Percentiles rank a stretch among this genome's conserved stretches.
Evolutionary conservation across 2,888 invertebrate species (phyloP).

Genomic region (Creontiades dilutus): DNA sequence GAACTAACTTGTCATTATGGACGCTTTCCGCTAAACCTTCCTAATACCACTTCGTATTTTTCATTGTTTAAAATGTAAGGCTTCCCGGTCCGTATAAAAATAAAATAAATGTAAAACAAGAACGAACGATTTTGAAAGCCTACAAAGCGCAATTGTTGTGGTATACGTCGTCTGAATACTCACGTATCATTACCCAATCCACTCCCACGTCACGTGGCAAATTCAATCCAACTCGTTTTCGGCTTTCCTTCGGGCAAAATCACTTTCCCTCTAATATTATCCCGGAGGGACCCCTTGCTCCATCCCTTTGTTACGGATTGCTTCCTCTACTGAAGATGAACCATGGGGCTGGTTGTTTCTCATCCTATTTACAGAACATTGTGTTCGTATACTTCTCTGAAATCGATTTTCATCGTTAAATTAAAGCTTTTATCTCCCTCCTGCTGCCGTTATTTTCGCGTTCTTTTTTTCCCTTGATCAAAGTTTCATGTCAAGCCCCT

Average conservation of each 20-base stretch:
- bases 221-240: conserved; percentile 19
- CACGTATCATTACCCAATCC: conserved; percentile 36
- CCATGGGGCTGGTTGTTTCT: conserved; percentile 21
- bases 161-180: conserved; percentile 4
- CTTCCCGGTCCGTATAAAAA: too few species aligned
- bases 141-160: background rate
- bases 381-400: background rate
- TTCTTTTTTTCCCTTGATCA: background rate
- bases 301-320: conserved; percentile 28
- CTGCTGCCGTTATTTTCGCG: background rate
- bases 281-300: conserved; percentile 5
- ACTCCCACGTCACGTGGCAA: background rate
- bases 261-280: conserved; percentile 30
- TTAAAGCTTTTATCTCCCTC: conserved; percentile 27
- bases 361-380: conserved; percentile 32
- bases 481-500: background rate
- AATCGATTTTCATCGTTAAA: conserved; percentile 52
- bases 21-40: too few species aligned
- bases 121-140: too few species aligned
- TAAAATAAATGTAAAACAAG: too few species aligned
- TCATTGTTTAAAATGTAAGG: too few species aligned
- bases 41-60: too few species aligned
- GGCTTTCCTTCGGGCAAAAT: conserved; percentile 32
- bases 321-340: conserved; percentile 32
- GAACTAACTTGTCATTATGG: too few species aligned